These are phyloP conservation scores for Rachycentron canadum DNA, from an alignment of 2,797 vertebrate genomes.

Conservation along the genomic window DNA sequence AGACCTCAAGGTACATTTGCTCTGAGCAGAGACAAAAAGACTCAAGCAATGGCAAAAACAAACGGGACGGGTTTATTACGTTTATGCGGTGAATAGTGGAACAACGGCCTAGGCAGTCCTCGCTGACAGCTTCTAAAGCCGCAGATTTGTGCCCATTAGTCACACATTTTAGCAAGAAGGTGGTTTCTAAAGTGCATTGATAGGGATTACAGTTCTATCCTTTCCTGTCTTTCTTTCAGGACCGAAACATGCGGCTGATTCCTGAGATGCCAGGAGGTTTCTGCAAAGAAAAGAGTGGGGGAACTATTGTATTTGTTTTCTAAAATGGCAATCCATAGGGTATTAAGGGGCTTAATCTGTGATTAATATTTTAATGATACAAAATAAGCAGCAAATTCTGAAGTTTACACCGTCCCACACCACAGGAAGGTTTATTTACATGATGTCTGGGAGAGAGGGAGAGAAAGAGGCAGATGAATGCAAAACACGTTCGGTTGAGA, in stretches of 20 bases:
- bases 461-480: slow-evolving; percentile 66
- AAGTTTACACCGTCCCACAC: slow-evolving; percentile 79
- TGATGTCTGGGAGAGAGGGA: slow-evolving; percentile 52
- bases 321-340: slow-evolving; percentile 83
- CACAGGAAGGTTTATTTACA: slow-evolving; percentile 76
- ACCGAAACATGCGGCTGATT: slow-evolving; percentile 83
- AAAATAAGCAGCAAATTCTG: slow-evolving; percentile 74
- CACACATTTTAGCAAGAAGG: slow-evolving; percentile 90
- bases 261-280: slow-evolving; percentile 85
- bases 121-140: slow-evolving; percentile 86
- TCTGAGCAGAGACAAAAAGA: slow-evolving; percentile 80
- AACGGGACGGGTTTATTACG: slow-evolving; percentile 83
- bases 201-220: slow-evolving; percentile 88
- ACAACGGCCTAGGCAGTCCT: slow-evolving; percentile 84
- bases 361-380: slow-evolving; percentile 89
- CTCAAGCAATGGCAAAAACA: slow-evolving; percentile 77
- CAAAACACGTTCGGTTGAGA: slow-evolving; percentile 70
- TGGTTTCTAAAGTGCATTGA: slow-evolving; percentile 89
- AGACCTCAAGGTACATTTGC: slow-evolving; percentile 87
- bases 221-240: slow-evolving; percentile 85
- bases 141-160: slow-evolving; percentile 91
- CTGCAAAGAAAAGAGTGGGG: slow-evolving; percentile 76
- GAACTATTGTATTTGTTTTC: slow-evolving; percentile 85
- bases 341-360: slow-evolving; percentile 86
- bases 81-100: slow-evolving; percentile 80